Percentiles rank a stretch among this genome's conserved stretches.
These are phyloP conservation scores for Aphaenogaster rudis DNA, from an alignment of 1,140 invertebrate species.

Conservation along the genomic window DNA sequence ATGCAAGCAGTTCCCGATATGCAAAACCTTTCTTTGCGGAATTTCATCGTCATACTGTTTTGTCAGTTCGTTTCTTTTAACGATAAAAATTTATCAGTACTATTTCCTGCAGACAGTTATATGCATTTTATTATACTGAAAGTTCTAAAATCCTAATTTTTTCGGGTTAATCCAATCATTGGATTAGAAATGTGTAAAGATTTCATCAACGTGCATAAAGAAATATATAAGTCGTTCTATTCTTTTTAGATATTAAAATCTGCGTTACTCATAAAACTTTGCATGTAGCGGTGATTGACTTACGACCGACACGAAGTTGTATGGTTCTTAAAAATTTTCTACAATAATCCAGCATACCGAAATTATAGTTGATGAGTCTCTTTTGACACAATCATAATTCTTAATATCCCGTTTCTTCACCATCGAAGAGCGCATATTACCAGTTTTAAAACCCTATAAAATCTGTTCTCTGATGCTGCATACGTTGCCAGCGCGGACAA, in stretches of 20 bases:
- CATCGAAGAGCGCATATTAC: background rate
- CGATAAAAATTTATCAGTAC: background rate
- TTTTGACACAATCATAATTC: constrained; percentile 36
- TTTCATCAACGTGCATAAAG: background rate
- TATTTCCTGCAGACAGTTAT: background rate
- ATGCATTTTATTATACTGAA: background rate
- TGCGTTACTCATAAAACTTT: background rate
- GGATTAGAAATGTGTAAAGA: background rate
- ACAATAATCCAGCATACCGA: background rate
- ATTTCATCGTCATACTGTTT: background rate
- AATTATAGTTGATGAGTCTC: constrained; percentile 9
- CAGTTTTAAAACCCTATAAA: constrained; percentile 67
- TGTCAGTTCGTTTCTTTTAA: constrained; percentile 1
- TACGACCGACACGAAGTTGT: background rate
- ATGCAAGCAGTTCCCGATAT: constrained; percentile 16
- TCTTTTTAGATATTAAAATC: constrained; percentile 19
- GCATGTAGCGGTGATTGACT: background rate
- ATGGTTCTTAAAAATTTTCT: background rate
- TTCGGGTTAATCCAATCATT: background rate
- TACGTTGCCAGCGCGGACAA: constrained; percentile 12
- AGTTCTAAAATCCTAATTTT: background rate
- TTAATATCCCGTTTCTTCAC: background rate
- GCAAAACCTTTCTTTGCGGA: constrained; percentile 16
- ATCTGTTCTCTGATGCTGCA: constrained; percentile 14
- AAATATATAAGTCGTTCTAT: background rate